Conservation (phyloP, 2,113 vertebrate species). For the Lophochroa leadbeateri region DNA sequence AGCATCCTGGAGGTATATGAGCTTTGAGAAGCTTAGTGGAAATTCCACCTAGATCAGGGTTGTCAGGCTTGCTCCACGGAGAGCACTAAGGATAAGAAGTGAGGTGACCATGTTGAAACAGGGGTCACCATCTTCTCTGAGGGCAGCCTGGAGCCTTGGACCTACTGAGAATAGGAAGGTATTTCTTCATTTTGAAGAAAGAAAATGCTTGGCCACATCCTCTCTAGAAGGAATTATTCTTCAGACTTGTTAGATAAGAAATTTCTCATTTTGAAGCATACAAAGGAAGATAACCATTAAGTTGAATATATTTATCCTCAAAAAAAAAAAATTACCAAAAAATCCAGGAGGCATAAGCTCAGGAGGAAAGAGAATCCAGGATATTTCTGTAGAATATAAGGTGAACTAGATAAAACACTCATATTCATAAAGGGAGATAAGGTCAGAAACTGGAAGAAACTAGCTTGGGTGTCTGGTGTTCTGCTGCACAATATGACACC, state of each 20-base stretch:
- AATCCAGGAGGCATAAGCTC: background rate
- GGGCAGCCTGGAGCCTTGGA: slow-evolving; percentile 17
- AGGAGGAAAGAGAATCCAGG: background rate
- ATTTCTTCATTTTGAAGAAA: background rate
- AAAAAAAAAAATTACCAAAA: background rate
- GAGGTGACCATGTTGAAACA: slow-evolving; percentile 36
- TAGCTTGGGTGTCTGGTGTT: background rate
- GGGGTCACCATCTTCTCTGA: slow-evolving; percentile 35
- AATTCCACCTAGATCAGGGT: slow-evolving; percentile 35
- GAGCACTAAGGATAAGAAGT: background rate
- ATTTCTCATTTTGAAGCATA: background rate
- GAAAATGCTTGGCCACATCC: background rate
- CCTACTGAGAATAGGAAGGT: background rate
- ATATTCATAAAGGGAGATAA: background rate
- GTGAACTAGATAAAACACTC: background rate
- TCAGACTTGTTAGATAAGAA: background rate
- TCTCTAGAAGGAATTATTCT: background rate
- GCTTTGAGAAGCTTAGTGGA: slow-evolving; percentile 27
- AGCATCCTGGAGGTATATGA: slow-evolving; percentile 23
- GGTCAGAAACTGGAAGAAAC: background rate
- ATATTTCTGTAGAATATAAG: background rate
- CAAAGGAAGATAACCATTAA: background rate
- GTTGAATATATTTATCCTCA: background rate
- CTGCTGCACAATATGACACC: background rate
- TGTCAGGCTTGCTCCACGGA: background rate